Evolutionary conservation across 1,140 invertebrate genomes (phyloP).

Genomic region (Drosophila pallidifrons): DNA sequence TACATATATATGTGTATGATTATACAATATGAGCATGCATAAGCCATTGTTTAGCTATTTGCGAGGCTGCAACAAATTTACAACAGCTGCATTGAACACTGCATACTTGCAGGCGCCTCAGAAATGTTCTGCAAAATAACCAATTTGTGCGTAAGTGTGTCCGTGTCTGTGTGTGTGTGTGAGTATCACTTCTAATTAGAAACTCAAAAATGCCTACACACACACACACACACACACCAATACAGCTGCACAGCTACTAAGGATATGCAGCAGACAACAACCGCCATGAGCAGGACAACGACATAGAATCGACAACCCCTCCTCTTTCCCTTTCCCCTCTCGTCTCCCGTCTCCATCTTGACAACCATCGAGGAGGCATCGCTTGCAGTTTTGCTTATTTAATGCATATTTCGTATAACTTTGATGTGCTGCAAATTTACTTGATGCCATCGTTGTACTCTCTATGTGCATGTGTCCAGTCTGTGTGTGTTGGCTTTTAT

Average conservation of each 20-base stretch:
- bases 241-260: conserved; percentile 54
- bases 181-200: conserved; percentile 82
- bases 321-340: neutral
- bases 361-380: neutral
- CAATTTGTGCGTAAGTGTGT: conserved; percentile 53
- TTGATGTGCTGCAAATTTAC: conserved; percentile 83
- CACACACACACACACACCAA: conserved; percentile 45
- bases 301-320: conserved; percentile 42
- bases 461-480: conserved; percentile 21
- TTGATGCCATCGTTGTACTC: conserved; percentile 52
- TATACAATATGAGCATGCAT: conserved; percentile 8
- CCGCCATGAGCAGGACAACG: conserved; percentile 76
- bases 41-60: conserved; percentile 25
- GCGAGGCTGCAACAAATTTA: conserved; percentile 67
- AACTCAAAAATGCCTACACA: conserved; percentile 75
- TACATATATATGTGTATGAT: neutral
- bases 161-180: conserved; percentile 54
- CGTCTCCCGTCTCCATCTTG: neutral
- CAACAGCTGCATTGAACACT: conserved; percentile 70
- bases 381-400: conserved; percentile 61
- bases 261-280: conserved; percentile 82
- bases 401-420: conserved; percentile 83
- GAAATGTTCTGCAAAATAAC: conserved; percentile 78
- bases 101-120: conserved; percentile 74
- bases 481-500: conserved; percentile 66